Evolutionary conservation across 2,113 vertebrate genomes (phyloP).

Genomic region (Perca schrenkii): DNA sequence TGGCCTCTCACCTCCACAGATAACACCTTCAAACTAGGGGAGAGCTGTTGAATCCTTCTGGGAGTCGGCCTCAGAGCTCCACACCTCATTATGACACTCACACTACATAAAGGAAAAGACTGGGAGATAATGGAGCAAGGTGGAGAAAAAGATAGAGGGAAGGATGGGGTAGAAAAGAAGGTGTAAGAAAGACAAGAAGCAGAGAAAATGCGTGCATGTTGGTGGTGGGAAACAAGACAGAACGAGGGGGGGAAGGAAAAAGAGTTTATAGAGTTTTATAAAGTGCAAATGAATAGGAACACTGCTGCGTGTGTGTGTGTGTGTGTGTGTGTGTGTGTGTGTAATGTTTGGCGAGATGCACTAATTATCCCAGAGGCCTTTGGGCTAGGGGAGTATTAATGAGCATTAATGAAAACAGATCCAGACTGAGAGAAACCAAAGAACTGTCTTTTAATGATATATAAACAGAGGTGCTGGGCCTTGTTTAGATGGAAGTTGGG

Average conservation of each 20-base stretch:
- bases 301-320: conserved; percentile 39
- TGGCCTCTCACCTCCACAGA: conserved; percentile 58
- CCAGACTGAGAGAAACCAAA: conserved; percentile 54
- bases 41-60: conserved; percentile 50
- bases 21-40: conserved; percentile 52
- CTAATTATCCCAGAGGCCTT: conserved; percentile 74
- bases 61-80: conserved; percentile 46
- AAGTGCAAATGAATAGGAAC: conserved; percentile 55
- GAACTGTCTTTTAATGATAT: conserved; percentile 69
- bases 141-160: conserved; percentile 4
- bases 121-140: not conserved
- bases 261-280: conserved; percentile 55
- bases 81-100: conserved; percentile 61
- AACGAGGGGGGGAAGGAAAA: not conserved
- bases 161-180: not conserved
- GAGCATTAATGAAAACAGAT: conserved; percentile 72
- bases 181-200: conserved; percentile 15
- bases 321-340: conserved; percentile 7
- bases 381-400: conserved; percentile 69
- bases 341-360: conserved; percentile 62
- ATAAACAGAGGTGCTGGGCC: conserved; percentile 54
- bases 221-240: conserved; percentile 12
- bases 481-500: conserved; percentile 65
- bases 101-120: conserved; percentile 39
- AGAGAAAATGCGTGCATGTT: not conserved